phyloP scores from a whole-genome alignment of 2,797 vertebrate genomes.

The Megaceryle alcyon region DNA sequence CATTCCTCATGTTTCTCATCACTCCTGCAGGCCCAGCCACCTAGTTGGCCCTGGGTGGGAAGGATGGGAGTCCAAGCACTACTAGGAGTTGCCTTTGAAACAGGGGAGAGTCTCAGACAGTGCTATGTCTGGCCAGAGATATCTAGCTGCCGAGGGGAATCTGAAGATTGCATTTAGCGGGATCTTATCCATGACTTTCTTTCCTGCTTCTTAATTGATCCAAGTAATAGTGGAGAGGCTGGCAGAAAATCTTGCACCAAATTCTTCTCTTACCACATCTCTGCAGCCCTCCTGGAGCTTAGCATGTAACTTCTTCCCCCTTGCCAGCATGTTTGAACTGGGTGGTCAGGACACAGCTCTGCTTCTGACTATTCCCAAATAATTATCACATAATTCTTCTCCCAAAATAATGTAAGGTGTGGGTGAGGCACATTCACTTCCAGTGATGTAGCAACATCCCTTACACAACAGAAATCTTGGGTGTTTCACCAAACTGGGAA shows the following conservation, averaged over 20 bases:
- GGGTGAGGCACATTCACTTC: neutral
- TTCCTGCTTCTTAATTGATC: neutral
- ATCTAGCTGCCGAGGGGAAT: neutral
- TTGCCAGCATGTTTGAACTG: slow-evolving; percentile 24
- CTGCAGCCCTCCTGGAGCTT: neutral
- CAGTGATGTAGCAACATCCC: slow-evolving; percentile 52
- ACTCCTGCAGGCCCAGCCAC: neutral
- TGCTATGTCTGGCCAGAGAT: neutral
- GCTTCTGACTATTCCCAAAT: slow-evolving; percentile 51
- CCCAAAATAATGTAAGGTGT: slow-evolving; percentile 54
- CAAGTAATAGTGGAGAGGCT: neutral
- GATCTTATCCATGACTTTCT: neutral
- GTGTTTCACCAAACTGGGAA: slow-evolving; percentile 28
- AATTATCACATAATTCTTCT: slow-evolving; percentile 45
- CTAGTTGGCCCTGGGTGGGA: neutral
- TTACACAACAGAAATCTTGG: slow-evolving; percentile 44
- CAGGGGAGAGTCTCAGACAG: neutral
- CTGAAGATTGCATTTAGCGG: neutral
- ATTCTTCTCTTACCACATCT: neutral
- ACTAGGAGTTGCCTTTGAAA: neutral
- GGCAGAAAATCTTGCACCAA: neutral
- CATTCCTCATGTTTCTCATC: neutral
- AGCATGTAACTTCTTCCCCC: neutral
- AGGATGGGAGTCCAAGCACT: neutral
- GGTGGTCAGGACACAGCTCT: neutral